A percentile compares a stretch with the other conserved stretches of the same genome.
phyloP scores from a whole-genome alignment of 2,888 invertebrate species.

The Gasteruption jaculator region DNA sequence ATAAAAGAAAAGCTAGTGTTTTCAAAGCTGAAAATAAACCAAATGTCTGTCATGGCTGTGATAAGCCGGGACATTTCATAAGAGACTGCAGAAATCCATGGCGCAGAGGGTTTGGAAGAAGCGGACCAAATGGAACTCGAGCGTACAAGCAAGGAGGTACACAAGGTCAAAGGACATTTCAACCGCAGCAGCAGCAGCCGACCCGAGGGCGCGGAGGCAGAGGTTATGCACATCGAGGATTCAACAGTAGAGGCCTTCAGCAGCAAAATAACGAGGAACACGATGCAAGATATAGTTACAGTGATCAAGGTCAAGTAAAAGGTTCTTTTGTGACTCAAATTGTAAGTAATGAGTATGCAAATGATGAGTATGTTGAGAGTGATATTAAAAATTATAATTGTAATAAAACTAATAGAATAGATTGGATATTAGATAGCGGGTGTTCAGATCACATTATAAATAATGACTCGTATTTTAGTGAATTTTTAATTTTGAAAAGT shows the following conservation, averaged over 20 bases:
- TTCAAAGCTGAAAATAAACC: conserved; percentile 14
- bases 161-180: too few species aligned
- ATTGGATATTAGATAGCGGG: conserved; percentile 20
- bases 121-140: not conserved
- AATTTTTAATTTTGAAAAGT: conserved; percentile 9
- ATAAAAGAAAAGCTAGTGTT: conserved; percentile 13
- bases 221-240: conserved; percentile 1
- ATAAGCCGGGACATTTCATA: conserved; percentile 10
- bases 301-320: not conserved
- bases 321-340: conserved; percentile 6
- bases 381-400: conserved; percentile 5
- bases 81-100: conserved; percentile 2
- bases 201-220: conserved; percentile 4
- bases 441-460: conserved; percentile 21
- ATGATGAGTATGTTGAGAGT: too few species aligned
- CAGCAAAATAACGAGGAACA: conserved; percentile 1
- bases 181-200: not conserved
- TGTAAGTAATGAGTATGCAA: not conserved
- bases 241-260: not conserved
- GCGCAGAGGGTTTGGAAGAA: not conserved
- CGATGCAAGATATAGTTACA: conserved; percentile 1
- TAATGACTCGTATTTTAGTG: conserved; percentile 13
- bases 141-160: too few species aligned
- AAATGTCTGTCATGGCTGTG: conserved; percentile 17
- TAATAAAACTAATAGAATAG: conserved; percentile 1